Percentiles rank a stretch among this genome's conserved stretches.
Conservation (phyloP, 92 coral and sea anemone species). For the Zoanthus sansibaricus region DNA sequence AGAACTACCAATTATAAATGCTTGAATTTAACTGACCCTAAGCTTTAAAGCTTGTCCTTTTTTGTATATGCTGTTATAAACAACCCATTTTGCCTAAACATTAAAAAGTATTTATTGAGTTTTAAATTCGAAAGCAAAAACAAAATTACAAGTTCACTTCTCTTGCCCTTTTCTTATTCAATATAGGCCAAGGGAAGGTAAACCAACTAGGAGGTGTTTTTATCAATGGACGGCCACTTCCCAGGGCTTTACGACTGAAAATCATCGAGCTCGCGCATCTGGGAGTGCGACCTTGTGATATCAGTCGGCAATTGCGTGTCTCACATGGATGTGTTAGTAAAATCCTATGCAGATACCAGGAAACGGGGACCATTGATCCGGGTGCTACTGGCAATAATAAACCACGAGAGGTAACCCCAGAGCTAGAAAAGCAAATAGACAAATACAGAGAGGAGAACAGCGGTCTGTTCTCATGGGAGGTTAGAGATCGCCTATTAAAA, state of each 20-base stretch:
- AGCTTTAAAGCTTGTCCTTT: not conserved
- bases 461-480: constrained; percentile 95
- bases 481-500: constrained; percentile 86
- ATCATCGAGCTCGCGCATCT: constrained; percentile 94
- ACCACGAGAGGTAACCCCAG: constrained; percentile 93
- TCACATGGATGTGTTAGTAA: constrained; percentile 99
- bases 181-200: constrained; percentile 93
- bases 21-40: not conserved
- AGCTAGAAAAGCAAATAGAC: constrained; percentile 89
- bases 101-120: not conserved
- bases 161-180: not conserved
- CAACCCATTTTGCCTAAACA: not conserved
- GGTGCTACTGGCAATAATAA: constrained; percentile 82
- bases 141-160: not conserved
- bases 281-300: constrained; percentile 99
- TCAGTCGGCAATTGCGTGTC: constrained; percentile 96
- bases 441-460: constrained; percentile 83
- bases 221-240: constrained; percentile 97
- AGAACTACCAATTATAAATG: no score
- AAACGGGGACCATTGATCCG: constrained; percentile 96
- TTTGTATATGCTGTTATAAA: not conserved
- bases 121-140: not conserved
- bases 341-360: constrained; percentile 95
- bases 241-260: constrained; percentile 82
- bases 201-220: constrained; percentile 98